A percentile compares a stretch with the other conserved stretches of the same genome.
phyloP scores from a whole-genome alignment of 1,140 invertebrate genomes.

The Drosophila albomicans region DNA sequence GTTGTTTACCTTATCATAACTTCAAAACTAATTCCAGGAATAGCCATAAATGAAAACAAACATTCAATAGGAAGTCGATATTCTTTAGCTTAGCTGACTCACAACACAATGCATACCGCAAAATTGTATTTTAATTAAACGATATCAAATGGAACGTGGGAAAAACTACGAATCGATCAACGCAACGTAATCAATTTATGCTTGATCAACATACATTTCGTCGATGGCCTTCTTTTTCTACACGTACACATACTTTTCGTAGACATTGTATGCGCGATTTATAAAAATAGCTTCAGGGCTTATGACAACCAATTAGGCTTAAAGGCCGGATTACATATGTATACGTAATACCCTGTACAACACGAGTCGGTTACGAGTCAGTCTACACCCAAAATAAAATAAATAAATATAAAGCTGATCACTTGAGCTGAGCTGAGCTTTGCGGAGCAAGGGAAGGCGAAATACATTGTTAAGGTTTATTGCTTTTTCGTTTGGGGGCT shows the following conservation, averaged over 20 bases:
- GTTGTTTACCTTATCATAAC: not conserved
- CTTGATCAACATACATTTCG: not conserved
- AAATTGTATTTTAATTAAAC: constrained; percentile 1
- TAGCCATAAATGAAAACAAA: not conserved
- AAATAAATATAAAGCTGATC: not conserved
- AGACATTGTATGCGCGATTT: constrained; percentile 46
- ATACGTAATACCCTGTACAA: constrained; percentile 21
- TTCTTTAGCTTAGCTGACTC: not conserved
- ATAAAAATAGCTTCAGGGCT: constrained; percentile 35
- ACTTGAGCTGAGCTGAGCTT: not conserved
- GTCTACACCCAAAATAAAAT: too few relatives aligned
- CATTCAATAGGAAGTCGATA: constrained; percentile 2
- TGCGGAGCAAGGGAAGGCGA: too few relatives aligned
- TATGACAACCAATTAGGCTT: constrained; percentile 44
- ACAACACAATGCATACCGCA: not conserved
- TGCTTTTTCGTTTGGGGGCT: constrained; percentile 13
- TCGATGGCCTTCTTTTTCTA: not conserved
- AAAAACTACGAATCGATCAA: constrained; percentile 11
- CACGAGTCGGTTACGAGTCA: not conserved
- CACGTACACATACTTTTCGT: constrained; percentile 14
- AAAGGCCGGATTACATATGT: constrained; percentile 61
- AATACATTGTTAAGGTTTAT: constrained; percentile 51
- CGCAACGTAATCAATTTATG: constrained; percentile 4
- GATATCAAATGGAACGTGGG: constrained; percentile 3
- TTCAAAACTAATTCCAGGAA: not conserved